Conservation (phyloP, 2,113 vertebrate genomes). For the Penelope pileata region DNA sequence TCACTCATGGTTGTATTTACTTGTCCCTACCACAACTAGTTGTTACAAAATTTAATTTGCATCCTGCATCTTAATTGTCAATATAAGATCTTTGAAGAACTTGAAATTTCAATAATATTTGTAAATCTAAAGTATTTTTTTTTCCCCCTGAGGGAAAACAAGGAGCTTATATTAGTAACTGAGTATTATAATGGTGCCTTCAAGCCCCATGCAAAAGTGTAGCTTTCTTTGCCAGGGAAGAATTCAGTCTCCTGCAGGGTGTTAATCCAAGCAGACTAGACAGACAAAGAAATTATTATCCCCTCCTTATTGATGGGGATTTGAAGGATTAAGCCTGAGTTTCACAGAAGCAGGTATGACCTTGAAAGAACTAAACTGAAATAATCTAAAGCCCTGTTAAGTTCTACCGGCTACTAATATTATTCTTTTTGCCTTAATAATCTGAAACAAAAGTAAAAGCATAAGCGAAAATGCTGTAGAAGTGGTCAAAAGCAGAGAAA, state of each 20-base stretch:
- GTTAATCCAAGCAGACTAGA: slow-evolving; percentile 10
- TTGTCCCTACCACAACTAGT: background rate
- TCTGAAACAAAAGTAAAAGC: background rate
- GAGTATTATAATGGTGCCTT: background rate
- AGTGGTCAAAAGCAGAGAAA: background rate
- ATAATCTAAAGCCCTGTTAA: background rate
- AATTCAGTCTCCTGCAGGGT: background rate
- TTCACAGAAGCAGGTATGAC: background rate
- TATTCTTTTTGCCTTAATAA: background rate
- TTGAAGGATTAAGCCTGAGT: background rate
- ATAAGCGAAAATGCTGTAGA: background rate
- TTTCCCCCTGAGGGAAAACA: background rate
- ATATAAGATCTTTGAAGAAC: background rate
- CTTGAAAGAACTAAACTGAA: background rate
- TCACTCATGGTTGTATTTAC: background rate
- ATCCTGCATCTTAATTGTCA: background rate
- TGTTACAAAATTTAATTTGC: background rate
- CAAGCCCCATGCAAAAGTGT: background rate
- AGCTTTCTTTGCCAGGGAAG: background rate
- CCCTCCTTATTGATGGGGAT: background rate
- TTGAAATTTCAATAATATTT: background rate
- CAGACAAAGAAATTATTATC: slow-evolving; percentile 33
- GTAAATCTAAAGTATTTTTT: background rate
- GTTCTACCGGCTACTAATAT: background rate
- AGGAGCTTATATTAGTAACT: background rate